These are phyloP conservation scores for Leptopilina syphax DNA, from an alignment of 2,888 invertebrate genomes.

Conservation along the genomic window DNA sequence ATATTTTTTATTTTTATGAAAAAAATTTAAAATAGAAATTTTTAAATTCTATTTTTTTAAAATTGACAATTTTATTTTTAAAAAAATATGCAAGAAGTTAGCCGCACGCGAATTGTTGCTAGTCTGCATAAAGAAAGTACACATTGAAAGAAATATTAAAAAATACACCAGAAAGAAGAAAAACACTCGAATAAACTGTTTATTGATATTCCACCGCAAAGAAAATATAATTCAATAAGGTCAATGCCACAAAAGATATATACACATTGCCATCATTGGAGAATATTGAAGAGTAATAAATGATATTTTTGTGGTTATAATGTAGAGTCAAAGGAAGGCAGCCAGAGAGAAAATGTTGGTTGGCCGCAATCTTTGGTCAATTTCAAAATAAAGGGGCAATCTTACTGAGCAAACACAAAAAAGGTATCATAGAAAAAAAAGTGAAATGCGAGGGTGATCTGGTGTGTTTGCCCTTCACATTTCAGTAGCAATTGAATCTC, in stretches of 20 bases:
- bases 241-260: neutral
- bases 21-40: too few relatives aligned
- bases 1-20: too few relatives aligned
- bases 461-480: conserved; percentile 66
- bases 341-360: conserved; percentile 75
- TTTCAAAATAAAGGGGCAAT: conserved; percentile 71
- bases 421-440: conserved; percentile 64
- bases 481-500: conserved; percentile 72
- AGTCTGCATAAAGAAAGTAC: too few relatives aligned
- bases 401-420: conserved; percentile 74
- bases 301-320: conserved; percentile 71
- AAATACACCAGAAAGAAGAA: too few relatives aligned
- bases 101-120: too few relatives aligned
- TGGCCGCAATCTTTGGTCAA: conserved; percentile 75
- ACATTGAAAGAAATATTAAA: too few relatives aligned
- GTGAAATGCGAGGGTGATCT: conserved; percentile 50
- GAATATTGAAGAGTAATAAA: conserved; percentile 51
- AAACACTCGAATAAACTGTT: neutral
- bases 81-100: too few relatives aligned
- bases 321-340: conserved; percentile 63
- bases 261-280: neutral
- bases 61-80: too few relatives aligned
- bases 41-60: too few relatives aligned
- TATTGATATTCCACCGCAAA: neutral
- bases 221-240: conserved; percentile 10